phyloP scores from a whole-genome alignment of 2,797 vertebrate species.

The Telmatherina bonti region DNA sequence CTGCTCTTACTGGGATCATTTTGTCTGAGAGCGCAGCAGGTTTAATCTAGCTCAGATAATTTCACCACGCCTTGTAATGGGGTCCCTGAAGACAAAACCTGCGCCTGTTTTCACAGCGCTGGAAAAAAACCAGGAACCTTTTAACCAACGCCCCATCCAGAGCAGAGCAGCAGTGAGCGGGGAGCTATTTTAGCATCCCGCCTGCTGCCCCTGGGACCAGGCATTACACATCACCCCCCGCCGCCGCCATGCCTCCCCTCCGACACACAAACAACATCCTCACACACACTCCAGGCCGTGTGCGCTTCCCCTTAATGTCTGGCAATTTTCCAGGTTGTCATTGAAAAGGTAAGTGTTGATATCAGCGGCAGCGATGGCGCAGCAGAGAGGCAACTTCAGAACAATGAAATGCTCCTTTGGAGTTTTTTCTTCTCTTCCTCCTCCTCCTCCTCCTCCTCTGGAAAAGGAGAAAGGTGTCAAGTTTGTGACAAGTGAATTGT shows the following conservation, averaged over 20 bases:
- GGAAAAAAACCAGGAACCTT: conserved; percentile 55
- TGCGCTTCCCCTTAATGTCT: conserved; percentile 93
- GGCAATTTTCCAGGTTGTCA: conserved; percentile 96
- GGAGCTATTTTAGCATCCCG: conserved; percentile 73
- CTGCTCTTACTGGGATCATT: conserved; percentile 62
- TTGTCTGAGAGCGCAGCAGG: conserved; percentile 66
- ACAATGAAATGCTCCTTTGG: conserved; percentile 88
- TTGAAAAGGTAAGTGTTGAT: conserved; percentile 97
- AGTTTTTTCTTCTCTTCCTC: conserved; percentile 62
- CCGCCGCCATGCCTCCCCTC: not conserved
- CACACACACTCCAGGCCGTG: conserved; percentile 78
- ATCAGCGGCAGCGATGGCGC: conserved; percentile 88
- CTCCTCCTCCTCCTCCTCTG: conserved; percentile 53
- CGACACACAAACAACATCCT: conserved; percentile 34
- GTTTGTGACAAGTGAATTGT: conserved; percentile 81
- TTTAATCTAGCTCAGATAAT: conserved; percentile 74
- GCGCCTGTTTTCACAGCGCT: conserved; percentile 51
- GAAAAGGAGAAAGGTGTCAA: conserved; percentile 82
- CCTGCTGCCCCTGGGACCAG: conserved; percentile 74
- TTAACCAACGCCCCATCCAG: conserved; percentile 64
- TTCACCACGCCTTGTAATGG: conserved; percentile 66
- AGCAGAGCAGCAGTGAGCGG: conserved; percentile 49
- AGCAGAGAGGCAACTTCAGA: conserved; percentile 84
- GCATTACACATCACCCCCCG: conserved; percentile 63
- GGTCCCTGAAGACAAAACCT: conserved; percentile 68